Base-by-base conservation (phyloP, 2,797 vertebrate genomes). In the Coregonus sp. region DNA sequence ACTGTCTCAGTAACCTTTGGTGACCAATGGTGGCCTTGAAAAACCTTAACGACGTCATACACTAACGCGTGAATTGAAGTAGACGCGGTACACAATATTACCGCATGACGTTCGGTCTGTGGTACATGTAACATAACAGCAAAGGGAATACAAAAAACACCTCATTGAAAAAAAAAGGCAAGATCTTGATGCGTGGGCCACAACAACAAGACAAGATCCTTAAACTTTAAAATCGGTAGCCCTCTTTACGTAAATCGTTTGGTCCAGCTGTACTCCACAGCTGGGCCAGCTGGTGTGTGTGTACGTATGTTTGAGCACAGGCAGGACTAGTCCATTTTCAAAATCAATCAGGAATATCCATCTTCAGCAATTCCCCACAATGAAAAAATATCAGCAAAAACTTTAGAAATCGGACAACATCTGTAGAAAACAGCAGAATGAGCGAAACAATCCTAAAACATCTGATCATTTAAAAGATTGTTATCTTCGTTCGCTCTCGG, bases 321-420 rank as follows among this genome's bases (percentile, higher is more conserved):
- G 56, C 56, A 59, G 56, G 16, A 59, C 56, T 59, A 20, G n/a
- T 18, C n/a, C 18, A 20, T 59, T 59, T 59, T 59, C 56, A 20
- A 59, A 59, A 59, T 59, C n/a, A 59, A n/a, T n/a, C 56, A 20
- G 16, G 5, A 47, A 47, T 11, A 47, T 88, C 74, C 81, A 65
- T 85, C 84, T 71, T 87, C 78, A 37, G 31, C 9, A 74, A 56
- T n/a, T 77, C n/a, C 63, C 40, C 81, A 81, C 14, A 12, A 66
- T 33, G n/a, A 15, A 35, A 18, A 61, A 73, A 61, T 7, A 61
- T 61, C 56, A 2, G 56, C 56, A 7, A 59, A 59, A 59, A 1
- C 1, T 18, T 56, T 5, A 2, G 5, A 6, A n/a, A 18, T 20
- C 56, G 18, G n/a, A 59, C n/a, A 18, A 52, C 77, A 75, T 12